A percentile compares a stretch with the other conserved stretches of the same genome.
phyloP scores from a whole-genome alignment of 2,113 vertebrate species.

The Hemibagrus wyckioides region DNA sequence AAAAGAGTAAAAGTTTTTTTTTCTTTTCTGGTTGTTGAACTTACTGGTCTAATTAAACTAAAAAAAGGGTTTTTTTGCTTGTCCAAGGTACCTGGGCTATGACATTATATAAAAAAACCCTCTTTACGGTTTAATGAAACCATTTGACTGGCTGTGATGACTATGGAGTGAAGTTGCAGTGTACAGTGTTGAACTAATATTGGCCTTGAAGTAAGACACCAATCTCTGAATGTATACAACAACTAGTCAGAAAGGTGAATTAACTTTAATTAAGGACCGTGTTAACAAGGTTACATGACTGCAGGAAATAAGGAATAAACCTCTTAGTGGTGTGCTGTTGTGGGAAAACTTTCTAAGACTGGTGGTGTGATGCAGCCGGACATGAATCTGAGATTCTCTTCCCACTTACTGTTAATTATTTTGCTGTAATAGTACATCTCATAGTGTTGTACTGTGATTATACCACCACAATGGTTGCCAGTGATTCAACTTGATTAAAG shows the following conservation, averaged over 20 bases:
- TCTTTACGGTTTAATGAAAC: too few relatives aligned
- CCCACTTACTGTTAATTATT: background rate
- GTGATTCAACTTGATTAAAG: too few relatives aligned
- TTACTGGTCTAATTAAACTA: background rate
- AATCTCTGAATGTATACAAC: background rate
- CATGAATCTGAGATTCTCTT: accelerated
- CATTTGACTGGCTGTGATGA: too few relatives aligned
- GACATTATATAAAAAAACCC: too few relatives aligned
- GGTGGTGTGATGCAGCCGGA: background rate
- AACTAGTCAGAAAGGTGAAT: background rate
- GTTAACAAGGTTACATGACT: background rate
- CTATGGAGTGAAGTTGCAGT: too few relatives aligned
- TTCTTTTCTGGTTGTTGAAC: background rate
- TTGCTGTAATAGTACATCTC: background rate
- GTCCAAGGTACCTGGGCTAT: too few relatives aligned
- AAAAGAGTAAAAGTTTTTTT: background rate
- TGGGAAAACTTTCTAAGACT: background rate
- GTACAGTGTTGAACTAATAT: too few relatives aligned
- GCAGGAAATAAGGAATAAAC: background rate
- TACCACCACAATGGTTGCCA: background rate
- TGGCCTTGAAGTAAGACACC: background rate
- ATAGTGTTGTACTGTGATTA: background rate
- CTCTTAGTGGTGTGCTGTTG: background rate
- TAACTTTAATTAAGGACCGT: background rate
- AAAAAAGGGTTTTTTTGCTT: too few relatives aligned